Conservation (phyloP, 2,113 vertebrate species). For the Fregetta grallaria region DNA sequence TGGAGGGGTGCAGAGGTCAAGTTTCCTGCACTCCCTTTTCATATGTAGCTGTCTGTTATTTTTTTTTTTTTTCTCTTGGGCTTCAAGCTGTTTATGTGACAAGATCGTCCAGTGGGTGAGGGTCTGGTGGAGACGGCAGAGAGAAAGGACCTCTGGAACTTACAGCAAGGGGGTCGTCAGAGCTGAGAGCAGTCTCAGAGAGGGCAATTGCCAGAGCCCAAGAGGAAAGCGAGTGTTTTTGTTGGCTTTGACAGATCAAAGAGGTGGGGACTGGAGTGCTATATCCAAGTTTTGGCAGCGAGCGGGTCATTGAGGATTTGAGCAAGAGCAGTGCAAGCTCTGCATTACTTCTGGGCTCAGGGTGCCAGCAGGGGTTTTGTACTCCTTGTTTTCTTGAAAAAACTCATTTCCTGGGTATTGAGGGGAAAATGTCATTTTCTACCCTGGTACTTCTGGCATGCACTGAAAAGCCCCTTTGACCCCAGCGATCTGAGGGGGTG, state of each 20-base stretch:
- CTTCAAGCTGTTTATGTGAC: not conserved
- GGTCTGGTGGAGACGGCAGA: not conserved
- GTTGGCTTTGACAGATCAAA: not conserved
- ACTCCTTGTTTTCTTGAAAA: not conserved
- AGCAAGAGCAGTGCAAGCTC: not conserved
- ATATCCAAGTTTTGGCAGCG: not conserved
- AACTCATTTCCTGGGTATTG: not conserved
- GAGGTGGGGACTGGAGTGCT: not conserved
- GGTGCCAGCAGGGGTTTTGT: not conserved
- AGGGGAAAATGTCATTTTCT: not conserved
- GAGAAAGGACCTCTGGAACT: not conserved
- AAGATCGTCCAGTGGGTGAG: not conserved
- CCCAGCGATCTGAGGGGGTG: not conserved
- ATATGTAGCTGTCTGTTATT: not conserved
- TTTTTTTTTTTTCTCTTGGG: not conserved
- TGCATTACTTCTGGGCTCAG: not conserved
- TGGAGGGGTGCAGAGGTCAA: not conserved
- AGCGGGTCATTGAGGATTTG: not conserved
- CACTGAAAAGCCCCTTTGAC: not conserved
- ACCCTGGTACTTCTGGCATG: not conserved
- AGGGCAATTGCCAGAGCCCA: not conserved
- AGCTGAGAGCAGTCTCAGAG: not conserved
- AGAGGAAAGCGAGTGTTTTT: not conserved
- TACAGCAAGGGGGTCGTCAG: not conserved
- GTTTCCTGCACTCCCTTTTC: not conserved